phyloP scores from a whole-genome alignment of 1,140 invertebrate genomes.

The Rhysida immarginata region DNA sequence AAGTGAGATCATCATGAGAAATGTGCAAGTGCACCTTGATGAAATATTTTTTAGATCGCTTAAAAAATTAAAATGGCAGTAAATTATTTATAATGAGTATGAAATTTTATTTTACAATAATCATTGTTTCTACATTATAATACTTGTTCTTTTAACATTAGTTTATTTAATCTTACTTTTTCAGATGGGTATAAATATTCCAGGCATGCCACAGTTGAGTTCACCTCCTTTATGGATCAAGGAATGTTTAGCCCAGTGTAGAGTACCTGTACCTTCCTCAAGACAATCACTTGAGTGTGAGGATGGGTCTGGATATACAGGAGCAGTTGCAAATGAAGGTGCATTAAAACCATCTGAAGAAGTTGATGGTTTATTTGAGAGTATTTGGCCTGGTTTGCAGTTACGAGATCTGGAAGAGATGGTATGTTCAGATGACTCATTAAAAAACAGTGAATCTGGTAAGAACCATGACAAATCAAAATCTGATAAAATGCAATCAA shows the following conservation, averaged over 20 bases:
- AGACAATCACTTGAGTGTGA: not conserved
- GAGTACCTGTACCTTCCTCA: not conserved
- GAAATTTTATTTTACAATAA: too few relatives aligned
- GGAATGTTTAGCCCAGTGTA: not conserved
- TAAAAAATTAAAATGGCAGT: too few relatives aligned
- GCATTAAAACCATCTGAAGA: not conserved
- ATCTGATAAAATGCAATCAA: too few relatives aligned
- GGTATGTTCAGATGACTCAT: not conserved
- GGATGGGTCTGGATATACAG: not conserved
- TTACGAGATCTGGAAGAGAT: not conserved
- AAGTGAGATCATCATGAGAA: too few relatives aligned
- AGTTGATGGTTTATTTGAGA: not conserved
- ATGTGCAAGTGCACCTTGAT: too few relatives aligned
- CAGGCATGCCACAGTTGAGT: constrained; percentile 21
- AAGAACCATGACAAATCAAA: too few relatives aligned
- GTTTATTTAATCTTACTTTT: too few relatives aligned
- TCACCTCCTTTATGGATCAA: constrained; percentile 24
- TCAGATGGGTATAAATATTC: not conserved
- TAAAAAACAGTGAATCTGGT: too few relatives aligned
- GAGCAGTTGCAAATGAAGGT: not conserved
- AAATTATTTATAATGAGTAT: too few relatives aligned
- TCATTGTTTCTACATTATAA: too few relatives aligned
- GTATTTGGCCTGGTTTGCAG: not conserved
- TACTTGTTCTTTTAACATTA: too few relatives aligned
- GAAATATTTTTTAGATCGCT: too few relatives aligned